phyloP scores from a whole-genome alignment of 2,113 vertebrate species.

The Dryoscopus gambensis region DNA sequence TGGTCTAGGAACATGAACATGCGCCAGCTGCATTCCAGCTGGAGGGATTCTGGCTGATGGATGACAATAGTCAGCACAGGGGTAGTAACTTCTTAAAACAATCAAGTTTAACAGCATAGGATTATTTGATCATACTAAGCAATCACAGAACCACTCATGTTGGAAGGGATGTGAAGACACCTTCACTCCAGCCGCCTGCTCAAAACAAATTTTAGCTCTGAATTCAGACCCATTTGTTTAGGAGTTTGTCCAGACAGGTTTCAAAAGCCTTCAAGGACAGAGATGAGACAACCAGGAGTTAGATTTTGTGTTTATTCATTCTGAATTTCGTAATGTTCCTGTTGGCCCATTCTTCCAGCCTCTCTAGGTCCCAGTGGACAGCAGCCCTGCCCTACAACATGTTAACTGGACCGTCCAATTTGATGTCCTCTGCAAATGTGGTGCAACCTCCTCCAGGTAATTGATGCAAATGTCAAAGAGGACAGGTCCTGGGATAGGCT shows the following conservation, averaged over 20 bases:
- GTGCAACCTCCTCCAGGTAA: neutral
- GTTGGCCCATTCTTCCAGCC: neutral
- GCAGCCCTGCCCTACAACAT: neutral
- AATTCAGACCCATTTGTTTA: neutral
- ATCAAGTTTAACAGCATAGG: neutral
- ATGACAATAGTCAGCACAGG: constrained; percentile 7
- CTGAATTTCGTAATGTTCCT: neutral
- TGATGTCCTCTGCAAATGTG: neutral
- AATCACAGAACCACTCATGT: neutral
- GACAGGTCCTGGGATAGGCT: neutral
- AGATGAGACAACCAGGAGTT: neutral
- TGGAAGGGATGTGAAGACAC: accelerated
- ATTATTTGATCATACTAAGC: neutral
- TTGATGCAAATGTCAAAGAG: neutral
- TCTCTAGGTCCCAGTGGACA: neutral
- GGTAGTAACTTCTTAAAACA: constrained; percentile 33
- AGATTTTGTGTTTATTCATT: neutral
- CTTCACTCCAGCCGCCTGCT: neutral
- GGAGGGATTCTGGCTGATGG: constrained; percentile 50
- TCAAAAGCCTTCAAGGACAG: neutral
- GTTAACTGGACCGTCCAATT: neutral
- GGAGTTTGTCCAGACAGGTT: neutral
- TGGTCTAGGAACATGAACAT: constrained; percentile 54
- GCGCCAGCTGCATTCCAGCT: constrained; percentile 61
- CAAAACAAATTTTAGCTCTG: neutral